Evolutionary conservation across 2,113 vertebrate genomes (phyloP).

Genomic region (Rattus norvegicus): GRCr8 NC_086024.1:36182001-36182500

Average conservation of each 20-base stretch:
- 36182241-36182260: background rate
- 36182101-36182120: background rate
- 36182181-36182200: background rate
- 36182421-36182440: slow-evolving; percentile 70
- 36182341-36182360: slow-evolving; percentile 56
- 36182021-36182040: background rate
- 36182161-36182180: background rate
- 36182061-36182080: accelerated
- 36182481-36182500: slow-evolving; percentile 72
- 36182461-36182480: slow-evolving; percentile 49
- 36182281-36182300: slow-evolving; percentile 19
- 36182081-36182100: background rate
- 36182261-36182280: background rate
- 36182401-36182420: slow-evolving; percentile 65
- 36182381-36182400: slow-evolving; percentile 62
- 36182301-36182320: slow-evolving; percentile 59
- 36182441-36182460: slow-evolving; percentile 42
- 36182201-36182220: background rate
- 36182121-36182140: no score
- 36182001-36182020: background rate
- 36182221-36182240: slow-evolving; percentile 1
- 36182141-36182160: background rate
- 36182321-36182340: slow-evolving; percentile 32
- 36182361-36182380: slow-evolving; percentile 67
- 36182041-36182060: background rate